These are phyloP conservation scores for Peromyscus polionotus DNA, from an alignment of 2,113 vertebrate genomes.

Conservation along the genomic window DNA sequence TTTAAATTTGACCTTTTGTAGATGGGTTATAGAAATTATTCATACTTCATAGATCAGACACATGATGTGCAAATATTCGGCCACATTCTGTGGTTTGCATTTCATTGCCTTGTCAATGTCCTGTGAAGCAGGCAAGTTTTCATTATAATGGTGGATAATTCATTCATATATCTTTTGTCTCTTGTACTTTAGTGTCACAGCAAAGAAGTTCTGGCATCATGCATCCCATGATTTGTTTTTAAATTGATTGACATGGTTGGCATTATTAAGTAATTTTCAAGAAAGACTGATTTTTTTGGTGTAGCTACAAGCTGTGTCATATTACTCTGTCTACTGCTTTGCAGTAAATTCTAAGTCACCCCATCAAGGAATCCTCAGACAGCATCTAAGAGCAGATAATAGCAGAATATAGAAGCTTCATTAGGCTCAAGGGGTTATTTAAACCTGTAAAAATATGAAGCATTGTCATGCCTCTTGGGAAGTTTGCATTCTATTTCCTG, in stretches of 20 bases:
- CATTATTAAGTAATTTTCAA: neutral
- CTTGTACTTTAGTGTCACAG: neutral
- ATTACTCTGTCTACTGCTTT: neutral
- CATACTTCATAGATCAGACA: neutral
- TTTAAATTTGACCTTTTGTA: neutral
- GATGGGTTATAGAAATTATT: neutral
- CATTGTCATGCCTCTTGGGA: neutral
- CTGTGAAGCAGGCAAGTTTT: neutral
- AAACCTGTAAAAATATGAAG: neutral
- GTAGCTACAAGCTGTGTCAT: neutral
- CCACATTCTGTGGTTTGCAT: neutral
- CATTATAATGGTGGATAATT: neutral
- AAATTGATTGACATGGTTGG: neutral
- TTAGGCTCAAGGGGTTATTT: too few relatives aligned
- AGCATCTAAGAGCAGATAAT: neutral
- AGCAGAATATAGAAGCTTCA: neutral
- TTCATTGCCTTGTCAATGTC: neutral
- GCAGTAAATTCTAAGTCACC: neutral
- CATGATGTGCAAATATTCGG: neutral
- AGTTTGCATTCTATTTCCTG: neutral
- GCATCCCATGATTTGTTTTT: neutral
- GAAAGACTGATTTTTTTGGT: neutral
- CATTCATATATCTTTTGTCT: neutral
- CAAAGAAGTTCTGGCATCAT: neutral
- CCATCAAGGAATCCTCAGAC: fast-evolving